Conservation (phyloP, 2,888 invertebrate species). For the Ophraella communa region DNA sequence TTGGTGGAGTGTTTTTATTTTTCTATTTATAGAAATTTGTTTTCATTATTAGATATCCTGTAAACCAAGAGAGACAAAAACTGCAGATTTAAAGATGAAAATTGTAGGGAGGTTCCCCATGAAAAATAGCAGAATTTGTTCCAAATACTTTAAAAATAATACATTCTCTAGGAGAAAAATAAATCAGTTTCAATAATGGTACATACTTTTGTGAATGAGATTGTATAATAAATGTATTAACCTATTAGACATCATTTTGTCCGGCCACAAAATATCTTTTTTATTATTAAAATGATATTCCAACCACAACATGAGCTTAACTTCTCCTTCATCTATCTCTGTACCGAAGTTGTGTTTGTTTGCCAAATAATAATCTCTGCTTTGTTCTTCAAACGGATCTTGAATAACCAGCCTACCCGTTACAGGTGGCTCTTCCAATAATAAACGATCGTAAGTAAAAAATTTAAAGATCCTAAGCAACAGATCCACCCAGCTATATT, state of each 20-base stretch:
- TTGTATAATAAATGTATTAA: not conserved
- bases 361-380: constrained; percentile 29
- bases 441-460: constrained; percentile 60
- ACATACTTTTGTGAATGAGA: too few relatives aligned
- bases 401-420: constrained; percentile 1
- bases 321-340: constrained; percentile 44
- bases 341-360: constrained; percentile 20
- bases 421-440: constrained; percentile 1
- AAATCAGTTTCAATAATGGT: too few relatives aligned
- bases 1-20: too few relatives aligned
- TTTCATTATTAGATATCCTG: too few relatives aligned
- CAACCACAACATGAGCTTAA: constrained; percentile 58
- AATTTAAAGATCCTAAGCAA: constrained; percentile 68
- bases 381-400: constrained; percentile 44
- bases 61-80: too few relatives aligned
- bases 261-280: constrained; percentile 59
- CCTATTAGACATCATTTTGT: constrained; percentile 50
- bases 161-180: too few relatives aligned
- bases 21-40: too few relatives aligned
- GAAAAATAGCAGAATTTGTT: too few relatives aligned
- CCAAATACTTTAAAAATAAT: too few relatives aligned
- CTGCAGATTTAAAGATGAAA: too few relatives aligned
- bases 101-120: too few relatives aligned
- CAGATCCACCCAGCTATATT: constrained; percentile 67
- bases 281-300: constrained; percentile 55